These are phyloP conservation scores for Siderastrea radians DNA, from an alignment of 92 coral and sea anemone species.

Conservation along the genomic window DNA sequence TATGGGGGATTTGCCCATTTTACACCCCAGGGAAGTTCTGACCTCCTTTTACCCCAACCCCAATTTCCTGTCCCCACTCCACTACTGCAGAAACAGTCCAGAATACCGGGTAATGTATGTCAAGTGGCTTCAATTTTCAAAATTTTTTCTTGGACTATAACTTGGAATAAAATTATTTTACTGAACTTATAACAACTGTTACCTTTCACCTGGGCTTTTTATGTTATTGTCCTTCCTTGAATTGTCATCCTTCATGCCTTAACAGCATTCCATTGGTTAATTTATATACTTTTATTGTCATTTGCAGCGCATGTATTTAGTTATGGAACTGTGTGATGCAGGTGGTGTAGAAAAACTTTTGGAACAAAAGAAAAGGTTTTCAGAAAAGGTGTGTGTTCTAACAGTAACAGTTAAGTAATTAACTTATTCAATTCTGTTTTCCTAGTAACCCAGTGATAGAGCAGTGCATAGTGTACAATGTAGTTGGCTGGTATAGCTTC, in stretches of 20 bases:
- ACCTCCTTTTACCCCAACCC: too few relatives aligned
- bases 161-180: too few relatives aligned
- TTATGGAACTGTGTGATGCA: slow-evolving; percentile 98
- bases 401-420: not conserved
- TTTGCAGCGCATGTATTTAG: slow-evolving; percentile 92
- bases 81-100: too few relatives aligned
- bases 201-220: not conserved
- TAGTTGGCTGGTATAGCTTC: too few relatives aligned
- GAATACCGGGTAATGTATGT: too few relatives aligned
- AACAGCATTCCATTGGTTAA: not conserved
- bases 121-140: too few relatives aligned
- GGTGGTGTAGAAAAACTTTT: slow-evolving; percentile 92
- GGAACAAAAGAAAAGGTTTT: slow-evolving; percentile 79
- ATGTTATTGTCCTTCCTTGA: not conserved
- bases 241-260: not conserved
- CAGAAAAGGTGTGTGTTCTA: slow-evolving; percentile 83
- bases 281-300: not conserved
- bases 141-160: too few relatives aligned
- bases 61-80: too few relatives aligned
- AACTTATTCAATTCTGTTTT: not conserved
- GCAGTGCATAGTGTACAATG: too few relatives aligned
- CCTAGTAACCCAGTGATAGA: too few relatives aligned
- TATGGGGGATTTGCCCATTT: too few relatives aligned
- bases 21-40: too few relatives aligned
- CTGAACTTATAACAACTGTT: not conserved